Evolutionary conservation across 2,888 invertebrate genomes (phyloP).

Genomic region (Apotomis capreana): DNA sequence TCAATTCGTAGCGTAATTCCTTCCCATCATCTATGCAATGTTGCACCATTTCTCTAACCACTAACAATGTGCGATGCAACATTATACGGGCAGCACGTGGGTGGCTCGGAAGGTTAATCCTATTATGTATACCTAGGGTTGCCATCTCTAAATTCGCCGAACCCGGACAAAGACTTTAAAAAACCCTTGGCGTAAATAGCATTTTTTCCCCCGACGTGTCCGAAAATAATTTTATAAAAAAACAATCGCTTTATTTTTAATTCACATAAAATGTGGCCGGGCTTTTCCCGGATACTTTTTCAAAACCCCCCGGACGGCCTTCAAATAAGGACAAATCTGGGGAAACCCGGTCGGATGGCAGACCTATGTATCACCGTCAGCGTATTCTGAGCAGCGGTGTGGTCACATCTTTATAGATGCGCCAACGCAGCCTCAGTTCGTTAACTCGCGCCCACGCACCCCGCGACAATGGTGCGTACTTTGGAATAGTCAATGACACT

Average conservation of each 20-base stretch:
- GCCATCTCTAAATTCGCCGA: no score
- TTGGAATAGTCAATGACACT: constrained; percentile 29
- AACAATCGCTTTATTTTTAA: no score
- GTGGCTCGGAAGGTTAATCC: constrained; percentile 3
- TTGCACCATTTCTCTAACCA: not conserved
- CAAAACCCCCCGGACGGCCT: no score
- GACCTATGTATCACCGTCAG: no score
- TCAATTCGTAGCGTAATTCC: not conserved
- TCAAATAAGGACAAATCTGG: no score
- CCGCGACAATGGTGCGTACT: constrained; percentile 25
- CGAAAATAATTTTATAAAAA: no score
- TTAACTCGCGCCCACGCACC: constrained; percentile 56
- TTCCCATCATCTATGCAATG: not conserved
- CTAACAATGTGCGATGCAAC: constrained; percentile 19
- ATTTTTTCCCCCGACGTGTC: no score
- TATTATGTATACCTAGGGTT: not conserved
- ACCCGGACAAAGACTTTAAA: no score
- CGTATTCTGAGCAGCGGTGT: not conserved
- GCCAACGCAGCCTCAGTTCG: constrained; percentile 49
- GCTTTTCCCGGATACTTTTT: no score
- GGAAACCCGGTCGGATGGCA: no score
- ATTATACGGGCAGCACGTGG: constrained; percentile 8
- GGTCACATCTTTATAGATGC: constrained; percentile 42
- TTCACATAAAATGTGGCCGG: no score
- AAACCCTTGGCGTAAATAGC: no score